phyloP scores from a whole-genome alignment of 2,797 vertebrate genomes.

The Rhincodon typus region DNA sequence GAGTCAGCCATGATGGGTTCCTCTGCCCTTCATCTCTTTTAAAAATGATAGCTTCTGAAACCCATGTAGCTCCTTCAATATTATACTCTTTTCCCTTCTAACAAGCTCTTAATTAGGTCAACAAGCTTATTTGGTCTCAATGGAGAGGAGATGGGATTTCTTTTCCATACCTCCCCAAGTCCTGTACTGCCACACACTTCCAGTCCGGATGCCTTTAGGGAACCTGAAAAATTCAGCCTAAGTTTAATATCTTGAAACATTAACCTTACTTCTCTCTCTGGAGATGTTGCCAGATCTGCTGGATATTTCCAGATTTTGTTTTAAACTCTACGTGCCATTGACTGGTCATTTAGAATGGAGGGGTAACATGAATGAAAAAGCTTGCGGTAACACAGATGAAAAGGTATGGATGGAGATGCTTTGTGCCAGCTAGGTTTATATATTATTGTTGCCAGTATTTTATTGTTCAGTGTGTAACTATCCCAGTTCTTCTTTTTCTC shows the following conservation, averaged over 20 bases:
- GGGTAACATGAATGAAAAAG: not conserved
- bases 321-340: not conserved
- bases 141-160: no score
- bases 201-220: not conserved
- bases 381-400: not conserved
- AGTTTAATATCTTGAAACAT: not conserved
- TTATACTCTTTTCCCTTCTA: no score
- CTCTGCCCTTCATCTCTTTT: no score
- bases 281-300: not conserved
- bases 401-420: no score
- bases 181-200: not conserved
- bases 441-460: not conserved
- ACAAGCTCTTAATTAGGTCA: no score
- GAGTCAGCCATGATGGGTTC: no score
- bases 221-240: not conserved
- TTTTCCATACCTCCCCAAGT: no score
- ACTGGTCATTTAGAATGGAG: not conserved
- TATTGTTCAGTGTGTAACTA: not conserved
- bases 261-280: not conserved
- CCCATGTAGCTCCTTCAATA: no score
- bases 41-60: no score
- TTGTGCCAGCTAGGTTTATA: not conserved
- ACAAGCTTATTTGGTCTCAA: not conserved
- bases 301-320: not conserved
- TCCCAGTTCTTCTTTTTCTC: not conserved